Evolutionary conservation across 2,113 vertebrate species (phyloP), one percentile per base, ranked within the genome.

Genomic region (Mus spicilegus): DNA sequence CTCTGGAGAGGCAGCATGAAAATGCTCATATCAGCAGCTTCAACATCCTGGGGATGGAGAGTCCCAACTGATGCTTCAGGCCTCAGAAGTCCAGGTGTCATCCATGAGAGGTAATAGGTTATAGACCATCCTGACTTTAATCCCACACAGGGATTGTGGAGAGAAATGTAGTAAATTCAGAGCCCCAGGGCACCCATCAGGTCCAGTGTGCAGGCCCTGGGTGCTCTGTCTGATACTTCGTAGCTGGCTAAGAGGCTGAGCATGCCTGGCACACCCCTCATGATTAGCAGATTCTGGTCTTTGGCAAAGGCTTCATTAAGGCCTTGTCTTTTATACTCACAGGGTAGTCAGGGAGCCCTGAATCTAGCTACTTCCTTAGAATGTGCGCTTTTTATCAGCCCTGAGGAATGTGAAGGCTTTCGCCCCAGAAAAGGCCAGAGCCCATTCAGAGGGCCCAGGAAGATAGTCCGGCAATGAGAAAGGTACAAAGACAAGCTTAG

Each of bases 11-110:
- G 1, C 36, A 36, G n/a, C 13, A 9, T 61, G 39, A 39, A 28
- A 42, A n/a, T 2, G 10, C 10, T 56, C 3, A 28, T 3, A 3
- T 3, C 19, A 3, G 70, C n/a, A 28, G 5, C 8, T 5, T 39
- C 56, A 12, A 3, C 13, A 12, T 65, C 46, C 26, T 17, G 12
- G 30, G 28, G 6, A 19, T 30, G 3, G 24, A 2, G 72, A 51
- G 11, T 70, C 87, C 33, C 1, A 1, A n/a, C n/a, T 54, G 4
- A 58, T 5, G 22, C 4, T 17, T 26, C 33, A 73, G 30, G 72
- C n/a, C 49, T 49, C n/a, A 19, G n/a, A 39, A 16, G 16, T 11
- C 56, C 9, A 17, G 0, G 0, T 2, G 54, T 39, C 58, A 36
- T 42, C 75, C 3, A 36, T 76, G 76, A 16, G 28, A 88, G 28